phyloP scores from a whole-genome alignment of 2,888 invertebrate species.

The Aleiodes alternator region DNA sequence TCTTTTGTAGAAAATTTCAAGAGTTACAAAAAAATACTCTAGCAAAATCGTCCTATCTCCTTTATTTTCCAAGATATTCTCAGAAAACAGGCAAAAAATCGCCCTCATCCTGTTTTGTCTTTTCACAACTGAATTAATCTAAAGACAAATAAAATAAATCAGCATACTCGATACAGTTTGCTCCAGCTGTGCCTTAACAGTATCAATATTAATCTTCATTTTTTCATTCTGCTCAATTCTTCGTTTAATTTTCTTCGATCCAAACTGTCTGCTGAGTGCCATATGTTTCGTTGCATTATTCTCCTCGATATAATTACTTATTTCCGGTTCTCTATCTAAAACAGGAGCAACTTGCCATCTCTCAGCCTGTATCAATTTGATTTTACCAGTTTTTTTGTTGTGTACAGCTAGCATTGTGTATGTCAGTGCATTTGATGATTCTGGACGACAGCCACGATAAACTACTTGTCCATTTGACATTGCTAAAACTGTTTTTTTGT shows the following conservation, averaged over 20 bases:
- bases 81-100: no score
- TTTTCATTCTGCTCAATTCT: slow-evolving; percentile 80
- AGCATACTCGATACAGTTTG: slow-evolving; percentile 76
- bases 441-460: slow-evolving; percentile 69
- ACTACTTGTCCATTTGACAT: slow-evolving; percentile 69
- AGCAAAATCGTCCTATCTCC: no score
- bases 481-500: slow-evolving; percentile 63
- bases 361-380: slow-evolving; percentile 69
- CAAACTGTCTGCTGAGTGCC: slow-evolving; percentile 80
- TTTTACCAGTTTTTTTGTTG: slow-evolving; percentile 70
- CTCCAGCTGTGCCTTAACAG: slow-evolving; percentile 79
- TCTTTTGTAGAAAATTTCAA: no score
- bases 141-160: background rate
- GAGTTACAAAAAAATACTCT: no score
- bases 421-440: slow-evolving; percentile 61
- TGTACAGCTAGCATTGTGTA: slow-evolving; percentile 69
- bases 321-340: slow-evolving; percentile 56
- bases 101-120: no score
- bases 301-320: slow-evolving; percentile 39
- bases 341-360: slow-evolving; percentile 69
- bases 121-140: no score
- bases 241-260: slow-evolving; percentile 80
- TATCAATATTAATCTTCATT: slow-evolving; percentile 78
- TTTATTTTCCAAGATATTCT: no score
- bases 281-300: slow-evolving; percentile 58